Percentiles rank a stretch among this genome's conserved stretches.
Evolutionary conservation across 2,113 vertebrate genomes (phyloP).

Genomic region (Dipodomys ordii): DNA sequence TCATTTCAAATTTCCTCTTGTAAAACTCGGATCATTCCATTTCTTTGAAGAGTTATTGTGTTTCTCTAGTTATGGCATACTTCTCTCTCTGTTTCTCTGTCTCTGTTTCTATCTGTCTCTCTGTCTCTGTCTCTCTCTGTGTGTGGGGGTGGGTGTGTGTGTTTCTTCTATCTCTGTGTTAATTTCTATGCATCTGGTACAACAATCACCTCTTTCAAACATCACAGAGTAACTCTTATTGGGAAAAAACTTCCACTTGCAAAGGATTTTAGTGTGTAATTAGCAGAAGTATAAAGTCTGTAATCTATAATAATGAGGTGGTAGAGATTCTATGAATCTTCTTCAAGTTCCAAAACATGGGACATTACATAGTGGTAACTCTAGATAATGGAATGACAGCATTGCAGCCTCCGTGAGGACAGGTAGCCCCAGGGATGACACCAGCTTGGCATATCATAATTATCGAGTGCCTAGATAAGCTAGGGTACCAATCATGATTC

Average conservation of each 20-base stretch:
- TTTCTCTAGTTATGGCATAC: too few relatives aligned
- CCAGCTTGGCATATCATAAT: not conserved
- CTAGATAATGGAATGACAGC: not conserved
- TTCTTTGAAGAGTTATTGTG: too few relatives aligned
- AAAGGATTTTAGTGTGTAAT: not conserved
- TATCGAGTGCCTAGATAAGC: too few relatives aligned
- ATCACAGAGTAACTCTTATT: not conserved
- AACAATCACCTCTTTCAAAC: not conserved
- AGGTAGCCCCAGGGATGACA: not conserved
- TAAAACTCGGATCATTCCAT: too few relatives aligned
- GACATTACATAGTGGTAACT: too few relatives aligned
- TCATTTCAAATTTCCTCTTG: too few relatives aligned
- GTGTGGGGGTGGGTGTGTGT: not conserved
- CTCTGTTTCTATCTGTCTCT: not conserved
- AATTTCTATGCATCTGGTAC: not conserved
- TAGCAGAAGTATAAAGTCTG: not conserved
- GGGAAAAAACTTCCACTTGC: not conserved
- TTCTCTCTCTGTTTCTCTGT: not conserved
- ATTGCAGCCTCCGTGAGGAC: not conserved
- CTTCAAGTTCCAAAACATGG: not conserved
- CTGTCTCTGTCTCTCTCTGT: not conserved
- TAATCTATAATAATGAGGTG: not conserved
- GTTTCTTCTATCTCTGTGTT: not conserved
- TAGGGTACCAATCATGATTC: not conserved
- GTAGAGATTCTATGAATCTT: not conserved